Evolutionary conservation across 1,140 invertebrate species (phyloP).

Genomic region (Acromyrmex charruanus): DNA sequence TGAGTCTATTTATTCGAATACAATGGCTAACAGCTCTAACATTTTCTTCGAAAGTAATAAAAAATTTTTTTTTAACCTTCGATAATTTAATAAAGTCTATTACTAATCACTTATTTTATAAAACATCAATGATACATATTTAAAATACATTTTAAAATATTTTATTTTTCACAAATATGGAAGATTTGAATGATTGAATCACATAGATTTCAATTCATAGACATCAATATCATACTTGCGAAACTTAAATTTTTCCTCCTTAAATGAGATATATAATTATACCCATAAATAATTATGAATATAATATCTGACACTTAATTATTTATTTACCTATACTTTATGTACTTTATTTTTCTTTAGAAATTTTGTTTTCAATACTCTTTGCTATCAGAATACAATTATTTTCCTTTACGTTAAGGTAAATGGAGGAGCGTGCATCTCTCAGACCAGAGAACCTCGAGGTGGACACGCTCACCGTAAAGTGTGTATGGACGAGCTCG

Average conservation of each 20-base stretch:
- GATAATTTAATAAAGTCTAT: background rate
- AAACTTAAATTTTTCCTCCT: background rate
- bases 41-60: background rate
- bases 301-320: background rate
- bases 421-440: background rate
- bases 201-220: too few species aligned
- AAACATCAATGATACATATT: background rate
- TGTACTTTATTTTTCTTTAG: background rate
- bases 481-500: constrained; percentile 50
- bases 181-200: background rate
- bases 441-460: background rate
- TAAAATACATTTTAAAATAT: background rate
- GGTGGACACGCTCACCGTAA: constrained; percentile 16
- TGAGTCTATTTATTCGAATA: background rate
- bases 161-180: background rate
- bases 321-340: background rate
- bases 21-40: background rate
- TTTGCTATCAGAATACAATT: too few species aligned
- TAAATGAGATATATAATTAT: background rate
- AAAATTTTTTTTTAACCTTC: background rate
- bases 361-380: too few species aligned
- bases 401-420: background rate
- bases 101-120: background rate
- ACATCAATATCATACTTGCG: too few species aligned
- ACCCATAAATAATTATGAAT: background rate